phyloP scores from a whole-genome alignment of 2,797 vertebrate species.

The Danio jaintianensis region DNA sequence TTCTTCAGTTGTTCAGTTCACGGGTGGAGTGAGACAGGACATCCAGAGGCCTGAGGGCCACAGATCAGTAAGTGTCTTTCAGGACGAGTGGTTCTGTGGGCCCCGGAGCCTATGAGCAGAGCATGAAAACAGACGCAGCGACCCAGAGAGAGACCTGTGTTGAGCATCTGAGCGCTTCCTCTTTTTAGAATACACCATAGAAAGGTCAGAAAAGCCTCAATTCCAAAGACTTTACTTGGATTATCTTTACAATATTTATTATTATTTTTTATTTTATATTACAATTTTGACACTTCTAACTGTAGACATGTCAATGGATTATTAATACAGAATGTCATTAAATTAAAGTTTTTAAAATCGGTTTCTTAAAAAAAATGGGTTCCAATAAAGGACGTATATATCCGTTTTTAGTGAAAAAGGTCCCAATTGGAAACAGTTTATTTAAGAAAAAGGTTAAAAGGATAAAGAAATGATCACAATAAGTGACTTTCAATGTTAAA shows the following conservation, averaged over 20 bases:
- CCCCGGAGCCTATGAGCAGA: slow-evolving; percentile 50
- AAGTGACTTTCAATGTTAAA: no score
- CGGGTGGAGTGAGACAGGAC: slow-evolving; percentile 42
- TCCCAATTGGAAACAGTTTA: no score
- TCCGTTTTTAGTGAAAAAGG: no score
- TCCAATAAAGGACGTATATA: no score
- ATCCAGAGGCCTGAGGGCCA: slow-evolving; percentile 44
- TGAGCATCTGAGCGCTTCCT: slow-evolving; percentile 23
- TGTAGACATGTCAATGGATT: background rate
- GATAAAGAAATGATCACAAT: no score
- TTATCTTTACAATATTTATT: background rate
- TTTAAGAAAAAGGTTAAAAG: no score
- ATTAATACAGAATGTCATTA: background rate
- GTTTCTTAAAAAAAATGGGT: no score
- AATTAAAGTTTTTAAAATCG: no score
- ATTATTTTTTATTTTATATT: background rate
- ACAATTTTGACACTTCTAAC: background rate
- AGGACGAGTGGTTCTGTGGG: slow-evolving; percentile 45
- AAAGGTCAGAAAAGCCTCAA: background rate
- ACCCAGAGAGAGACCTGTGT: slow-evolving; percentile 50
- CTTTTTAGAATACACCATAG: background rate
- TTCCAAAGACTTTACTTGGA: background rate
- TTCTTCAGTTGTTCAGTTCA: background rate
- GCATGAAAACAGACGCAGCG: slow-evolving; percentile 27
- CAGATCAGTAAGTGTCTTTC: slow-evolving; percentile 60